Base-by-base conservation (phyloP, 2,888 invertebrate species). In the Dryadula phaetusa region DNA sequence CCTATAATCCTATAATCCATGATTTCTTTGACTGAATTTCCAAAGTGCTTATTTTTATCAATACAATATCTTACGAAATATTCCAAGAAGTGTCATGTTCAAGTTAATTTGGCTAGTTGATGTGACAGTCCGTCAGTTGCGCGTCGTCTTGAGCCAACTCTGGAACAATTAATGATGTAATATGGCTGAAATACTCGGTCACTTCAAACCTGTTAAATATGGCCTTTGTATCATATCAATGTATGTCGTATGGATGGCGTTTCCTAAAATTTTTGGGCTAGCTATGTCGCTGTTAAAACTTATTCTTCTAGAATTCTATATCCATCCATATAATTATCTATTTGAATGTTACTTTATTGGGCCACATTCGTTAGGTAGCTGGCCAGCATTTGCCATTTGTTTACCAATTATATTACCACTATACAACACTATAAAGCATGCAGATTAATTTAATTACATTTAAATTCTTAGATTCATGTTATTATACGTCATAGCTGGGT, bases 81-180 rank as follows among this genome's bases (percentile, higher is more conserved):
- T 70, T 67, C 62, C 32, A 25, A 58, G 58, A 67, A 70, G 42
- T 60, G 37, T n/a, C 44, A 62, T 62, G 25, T 44, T 58, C 32
- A 49, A 40, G 64, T 52, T 66, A 60, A 69, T 63, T 70, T 70
- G 67, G 67, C 67, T 34, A 58, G 62, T 40, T 56, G 52, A 56
- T 54, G 63, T 72, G 74, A 71, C 74, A 73, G 70, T 66, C 63
- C 74, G 67, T 75, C 75, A 74, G 66, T 64, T 62, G 44, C 72
- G 67, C 64, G 67, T 49, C 70, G 54, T n/a, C 44, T 44, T 34
- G 63, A 66, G 76, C 75, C 76, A 76, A 76, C 61, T 64, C 70
- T 70, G 74, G 70, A 73, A 70, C 69, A 66, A 63, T 72, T 67
- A 20, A 58, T 75, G 68, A 66, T 47, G 62, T 75, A 75, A 76